Evolutionary conservation across 2,888 invertebrate genomes (phyloP).

Genomic region (Drosophila hamatofila): DNA sequence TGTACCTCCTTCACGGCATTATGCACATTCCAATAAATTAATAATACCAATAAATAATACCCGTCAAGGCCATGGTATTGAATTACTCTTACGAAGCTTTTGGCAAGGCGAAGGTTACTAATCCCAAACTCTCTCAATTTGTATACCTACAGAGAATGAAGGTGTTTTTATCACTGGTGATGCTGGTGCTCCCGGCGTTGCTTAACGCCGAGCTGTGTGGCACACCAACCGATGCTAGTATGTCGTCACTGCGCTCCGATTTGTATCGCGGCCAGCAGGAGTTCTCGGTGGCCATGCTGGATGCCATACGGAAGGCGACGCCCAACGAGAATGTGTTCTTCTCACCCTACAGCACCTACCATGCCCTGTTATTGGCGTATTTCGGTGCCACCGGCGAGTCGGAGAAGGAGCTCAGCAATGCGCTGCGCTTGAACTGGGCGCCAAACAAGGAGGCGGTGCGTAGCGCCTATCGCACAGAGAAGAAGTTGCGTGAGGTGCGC

Average conservation of each 20-base stretch:
- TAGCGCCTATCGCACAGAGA: conserved; percentile 91
- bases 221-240: conserved; percentile 1
- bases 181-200: conserved; percentile 56
- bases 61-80: conserved; percentile 21
- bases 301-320: conserved; percentile 88
- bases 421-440: conserved; percentile 82
- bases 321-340: conserved; percentile 93
- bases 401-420: conserved; percentile 85
- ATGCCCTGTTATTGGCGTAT: conserved; percentile 91
- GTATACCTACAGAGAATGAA: conserved; percentile 49
- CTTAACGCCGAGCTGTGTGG: conserved; percentile 52
- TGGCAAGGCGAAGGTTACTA: conserved; percentile 30
- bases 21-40: not conserved
- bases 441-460: conserved; percentile 90
- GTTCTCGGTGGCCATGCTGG: conserved; percentile 90
- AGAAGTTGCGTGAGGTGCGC: conserved; percentile 86
- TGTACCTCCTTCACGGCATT: conserved; percentile 4
- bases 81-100: conserved; percentile 37
- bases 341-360: conserved; percentile 94
- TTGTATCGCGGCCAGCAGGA: conserved; percentile 88
- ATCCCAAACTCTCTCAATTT: conserved; percentile 4
- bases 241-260: conserved; percentile 29
- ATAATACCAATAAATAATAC: not conserved
- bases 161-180: conserved; percentile 44
- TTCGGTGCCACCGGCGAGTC: conserved; percentile 91